Base-by-base conservation (phyloP, 2,113 vertebrate species). In the Xenus cinereus region DNA sequence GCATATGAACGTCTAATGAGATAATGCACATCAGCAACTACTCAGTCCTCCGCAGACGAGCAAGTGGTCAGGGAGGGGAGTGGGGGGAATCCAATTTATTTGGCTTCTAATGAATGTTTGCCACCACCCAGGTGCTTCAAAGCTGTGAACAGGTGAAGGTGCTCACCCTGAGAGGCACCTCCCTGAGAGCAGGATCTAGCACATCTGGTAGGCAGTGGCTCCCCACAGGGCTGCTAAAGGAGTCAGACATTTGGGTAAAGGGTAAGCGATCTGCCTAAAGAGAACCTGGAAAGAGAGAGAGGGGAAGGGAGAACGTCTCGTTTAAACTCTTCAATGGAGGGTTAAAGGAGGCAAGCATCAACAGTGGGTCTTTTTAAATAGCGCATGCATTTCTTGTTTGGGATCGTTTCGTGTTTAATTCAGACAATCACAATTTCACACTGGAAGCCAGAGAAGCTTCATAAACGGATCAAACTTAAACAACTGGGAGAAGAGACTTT, bases 121-220 rank as follows among this genome's bases (percentile, higher is more conserved):
- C 80, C 39, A 81, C 68, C 77, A 60, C 53, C 46, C n/a, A 71
- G 57, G 21, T 72, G 10, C 62, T 46, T 32, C 4, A 1, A 92
- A 91, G 37, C 62, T 73, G 39, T 20, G 45, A 93, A 64, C 74
- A 93, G 94, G 91, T 92, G 80, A 84, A 95, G 92, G 48, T 73
- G 77, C 83, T 86, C 95, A 94, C 19, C 19, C 37, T 59, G 35
- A 62, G 59, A 62, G 59, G 16, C 59, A 48, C 57, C 77, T 50
- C 50, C n/a, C 46, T 17, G 27, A 64, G 32, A 64, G 46, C 54
- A 74, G 48, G 60, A 92, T 84, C 57, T 92, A 87, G 79, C 73
- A 78, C 69, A 92, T 12, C 48, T 84, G 80, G 48, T 50, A 81
- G 57, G 64, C 90, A 94, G 41, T 78, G 37, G 8, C 69, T 68